Base-by-base conservation (phyloP, 1,140 invertebrate species). In the Halyomorpha halys region DNA sequence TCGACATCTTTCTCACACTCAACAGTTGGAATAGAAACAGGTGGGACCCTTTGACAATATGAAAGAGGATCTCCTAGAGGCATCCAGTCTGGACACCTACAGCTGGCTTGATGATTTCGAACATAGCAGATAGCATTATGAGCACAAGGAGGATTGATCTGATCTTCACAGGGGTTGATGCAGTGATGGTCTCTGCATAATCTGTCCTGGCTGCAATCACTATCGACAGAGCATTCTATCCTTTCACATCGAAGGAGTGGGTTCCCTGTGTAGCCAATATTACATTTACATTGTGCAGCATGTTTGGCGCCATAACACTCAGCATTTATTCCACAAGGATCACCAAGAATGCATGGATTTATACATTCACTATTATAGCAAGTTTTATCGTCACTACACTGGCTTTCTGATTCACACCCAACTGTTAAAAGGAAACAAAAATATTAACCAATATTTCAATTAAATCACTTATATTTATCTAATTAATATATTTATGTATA, bases 281-380 rank as follows among this genome's bases (percentile, higher is more conserved):
- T 81, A 71, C 90, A 93, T 70, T 81, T 81, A 70, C 90, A 94
- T 21, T 83, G 80, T 0, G 87, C 81, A 60, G 83, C 80, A 73
- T 92, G 89, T 69, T 84, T 83, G 23, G 82, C 79, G 5, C 87
- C 88, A 63, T 81, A 87, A 70, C 91, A 94, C 73, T 90, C 84
- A 0, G 89, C 90, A 68, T 87, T 90, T 30, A 85, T 79, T 0
- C 87, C 85, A 71, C 91, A 94, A 1, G 86, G 85, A 72, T 88
- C 84, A 64, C 82, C 81, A 5, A 91, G 70, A 2, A 90, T 75
- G 69, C 90, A 92, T 21, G 87, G 87, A 73, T 83, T 89, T 6
- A 90, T 75, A 67, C 89, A 91, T 69, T 88, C 86, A 0, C 83
- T 82, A 69, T 91, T 90, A 69, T 89, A 84, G 68, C 91, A 94